Base-by-base conservation (phyloP, 2,797 vertebrate genomes). In the Enteromius radiatus region DNA sequence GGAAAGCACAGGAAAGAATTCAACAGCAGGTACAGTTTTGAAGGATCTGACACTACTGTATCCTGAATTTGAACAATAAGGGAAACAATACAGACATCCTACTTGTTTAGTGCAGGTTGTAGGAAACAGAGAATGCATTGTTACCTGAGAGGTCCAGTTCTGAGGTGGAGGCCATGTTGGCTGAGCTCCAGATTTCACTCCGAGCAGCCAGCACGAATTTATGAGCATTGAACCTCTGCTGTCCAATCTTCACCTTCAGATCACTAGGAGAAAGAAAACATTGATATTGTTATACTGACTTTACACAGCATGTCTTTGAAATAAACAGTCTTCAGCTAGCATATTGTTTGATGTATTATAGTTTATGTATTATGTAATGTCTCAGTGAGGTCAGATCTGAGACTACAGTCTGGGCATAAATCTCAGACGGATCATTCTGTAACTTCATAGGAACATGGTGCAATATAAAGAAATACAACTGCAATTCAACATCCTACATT, bases 181-280 rank as follows among this genome's bases (percentile, higher is more conserved):
- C 88, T 84, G 98, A 93, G 85, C 97, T 99, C 98, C 98, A 99
- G 23, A 90, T 88, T 70, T 99, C 98, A 54, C 96, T 99, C 84
- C 97, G 97, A 7, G 98, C 97, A 1, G 98, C 98, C 93, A 99
- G 89, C 63, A 99, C 96, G 91, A 99, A 99, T 91, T 99, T 99
- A 90, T 99, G 98, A 87, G 97, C 97, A 4, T 74, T 92, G 89
- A 98, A 92, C 69, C 82, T 87, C 84, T 93, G 92, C 84, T 92
- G 94, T 68, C 95, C 95, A 71, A 99, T 94, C 87, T 96, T 98
- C 90, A 99, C 96, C 91, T 96, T 97, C 89, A 99, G 93, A 89
- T 99, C 98, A 93, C 98, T 99, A 91, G 43, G 71, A 17, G 21
- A 80, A 26, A 85, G 45, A 63, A 10, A 74, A 65, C 1, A 23